Conservation (phyloP, 2,113 vertebrate species). For the Caracal caracal region DNA sequence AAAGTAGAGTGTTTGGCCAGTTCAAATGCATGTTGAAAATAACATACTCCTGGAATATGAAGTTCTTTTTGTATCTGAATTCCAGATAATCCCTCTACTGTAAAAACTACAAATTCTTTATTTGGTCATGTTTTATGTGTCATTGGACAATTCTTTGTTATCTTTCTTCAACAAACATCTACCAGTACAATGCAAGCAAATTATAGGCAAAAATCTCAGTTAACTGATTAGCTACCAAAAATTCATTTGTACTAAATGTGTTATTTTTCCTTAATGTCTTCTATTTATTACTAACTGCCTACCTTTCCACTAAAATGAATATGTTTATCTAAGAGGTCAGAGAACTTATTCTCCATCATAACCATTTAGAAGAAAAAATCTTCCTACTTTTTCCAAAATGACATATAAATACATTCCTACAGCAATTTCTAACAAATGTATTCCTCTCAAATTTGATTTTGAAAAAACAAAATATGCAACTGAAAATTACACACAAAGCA, state of each 20-base stretch:
- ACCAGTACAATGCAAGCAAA: conserved; percentile 38
- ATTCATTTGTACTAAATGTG: neutral
- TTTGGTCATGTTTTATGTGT: neutral
- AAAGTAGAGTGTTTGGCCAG: neutral
- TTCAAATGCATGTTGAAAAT: neutral
- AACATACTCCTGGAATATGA: neutral
- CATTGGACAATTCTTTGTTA: conserved; percentile 2
- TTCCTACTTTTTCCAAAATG: neutral
- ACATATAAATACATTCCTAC: neutral
- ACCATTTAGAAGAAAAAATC: conserved; percentile 7
- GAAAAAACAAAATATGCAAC: conserved; percentile 26
- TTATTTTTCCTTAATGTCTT: conserved; percentile 1
- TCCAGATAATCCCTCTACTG: neutral
- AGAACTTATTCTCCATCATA: neutral
- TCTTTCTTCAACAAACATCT: neutral
- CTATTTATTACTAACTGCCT: neutral
- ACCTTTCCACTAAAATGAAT: neutral
- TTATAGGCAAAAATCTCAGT: conserved; percentile 18
- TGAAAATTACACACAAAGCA: conserved; percentile 48
- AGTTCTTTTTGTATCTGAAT: neutral
- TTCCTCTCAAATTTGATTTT: conserved; percentile 37
- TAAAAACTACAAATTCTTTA: conserved; percentile 27
- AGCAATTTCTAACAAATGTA: conserved; percentile 46
- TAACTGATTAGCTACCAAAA: neutral
- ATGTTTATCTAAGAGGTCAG: conserved; percentile 17